Percentiles rank a stretch among this genome's conserved stretches.
These are phyloP conservation scores for Chaetodon trifasciatus DNA, from an alignment of 2,797 vertebrate genomes.

Conservation along the genomic window DNA sequence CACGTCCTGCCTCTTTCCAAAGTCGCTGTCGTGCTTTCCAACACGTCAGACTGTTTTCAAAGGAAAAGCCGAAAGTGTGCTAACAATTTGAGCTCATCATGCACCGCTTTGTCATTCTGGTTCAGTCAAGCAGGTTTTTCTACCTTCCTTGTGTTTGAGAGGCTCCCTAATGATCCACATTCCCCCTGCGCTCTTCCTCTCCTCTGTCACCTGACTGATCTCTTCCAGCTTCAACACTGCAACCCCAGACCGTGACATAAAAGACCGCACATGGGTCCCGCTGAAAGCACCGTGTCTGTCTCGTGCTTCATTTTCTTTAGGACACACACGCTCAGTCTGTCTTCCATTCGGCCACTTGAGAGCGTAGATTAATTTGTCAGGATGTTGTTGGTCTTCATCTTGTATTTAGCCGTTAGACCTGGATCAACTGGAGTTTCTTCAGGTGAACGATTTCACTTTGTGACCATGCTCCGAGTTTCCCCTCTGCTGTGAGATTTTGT, in stretches of 20 bases:
- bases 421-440: constrained; percentile 77
- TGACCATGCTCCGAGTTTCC: constrained; percentile 4
- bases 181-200: constrained; percentile 11
- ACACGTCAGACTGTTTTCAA: constrained; percentile 21
- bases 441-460: background rate
- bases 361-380: constrained; percentile 9
- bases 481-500: constrained; percentile 40
- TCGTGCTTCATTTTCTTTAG: constrained; percentile 9
- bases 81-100: constrained; percentile 21
- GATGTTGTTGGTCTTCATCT: constrained; percentile 21
- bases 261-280: constrained; percentile 2
- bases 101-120: constrained; percentile 1
- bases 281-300: constrained; percentile 23
- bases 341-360: constrained; percentile 64
- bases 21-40: constrained; percentile 25
- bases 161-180: constrained; percentile 3
- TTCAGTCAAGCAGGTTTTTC: constrained; percentile 25
- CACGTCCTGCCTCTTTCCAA: constrained; percentile 54
- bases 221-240: constrained; percentile 2
- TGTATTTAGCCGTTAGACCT: constrained; percentile 34
- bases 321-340: constrained; percentile 30
- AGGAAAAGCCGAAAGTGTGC: constrained; percentile 33
- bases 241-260: background rate
- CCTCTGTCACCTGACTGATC: constrained; percentile 26
- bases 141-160: constrained; percentile 35